Base-by-base conservation (phyloP, 2,113 vertebrate species). In the Furnarius figulus region DNA sequence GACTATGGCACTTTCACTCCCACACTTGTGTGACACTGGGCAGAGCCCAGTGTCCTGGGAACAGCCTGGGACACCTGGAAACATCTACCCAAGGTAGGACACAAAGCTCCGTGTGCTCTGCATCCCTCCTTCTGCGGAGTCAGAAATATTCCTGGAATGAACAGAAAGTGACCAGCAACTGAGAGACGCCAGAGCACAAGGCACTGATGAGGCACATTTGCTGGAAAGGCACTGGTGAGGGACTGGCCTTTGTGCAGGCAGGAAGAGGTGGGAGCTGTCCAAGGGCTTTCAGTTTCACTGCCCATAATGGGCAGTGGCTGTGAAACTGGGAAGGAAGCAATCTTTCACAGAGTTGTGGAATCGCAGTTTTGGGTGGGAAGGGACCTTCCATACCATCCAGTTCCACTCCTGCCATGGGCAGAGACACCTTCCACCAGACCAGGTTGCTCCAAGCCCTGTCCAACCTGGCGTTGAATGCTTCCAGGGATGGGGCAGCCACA, bases 1-100 rank as follows among this genome's bases (percentile, higher is more conserved):
- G 12, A 14, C n/a, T 2, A 6, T 11, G 67, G 33, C 49, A 46
- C 13, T 18, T 42, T 65, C 76, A 33, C 19, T 37, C 4, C 2
- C 3, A 6, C 22, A 2, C 33, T 23, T 7, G 23, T 42, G 63
- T 0, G 2, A 33, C 35, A 2, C 2, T 1, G 31, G 24, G 44
- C 70, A 90, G 58, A 77, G n/a, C 59, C 25, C 76, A n/a, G 22
- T 25, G 17, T 8, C 28, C 50, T 4, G 1, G 27, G 47, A 68
- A 23, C 40, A 40, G n/a, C 61, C n/a, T 11, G 5, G 4, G 40
- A 33, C 44, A 28, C 42, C 40, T 9, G 25, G 65, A 47, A 44
- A 39, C 49, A 74, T 31, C 40, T 18, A 1, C 13, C 42, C 55
- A 6, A 35, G 61, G 22, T 61, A 28, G 19, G 3, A 10, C n/a